These are phyloP conservation scores for Anoplolepis gracilipes DNA, from an alignment of 1,140 invertebrate species.

Conservation along the genomic window DNA sequence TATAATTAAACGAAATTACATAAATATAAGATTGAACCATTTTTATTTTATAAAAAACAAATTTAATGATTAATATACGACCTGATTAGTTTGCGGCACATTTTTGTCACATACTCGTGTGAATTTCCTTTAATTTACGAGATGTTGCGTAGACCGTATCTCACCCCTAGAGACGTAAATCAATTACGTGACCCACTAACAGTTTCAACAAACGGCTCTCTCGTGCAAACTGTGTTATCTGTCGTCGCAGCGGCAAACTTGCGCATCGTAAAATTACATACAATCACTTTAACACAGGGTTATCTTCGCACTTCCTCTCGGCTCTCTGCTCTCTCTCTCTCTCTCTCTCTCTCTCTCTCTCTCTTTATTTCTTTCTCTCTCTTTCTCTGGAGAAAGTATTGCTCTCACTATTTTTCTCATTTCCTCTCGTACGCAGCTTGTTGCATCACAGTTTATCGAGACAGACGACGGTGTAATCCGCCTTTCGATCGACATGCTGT, in stretches of 20 bases:
- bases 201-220: constrained; percentile 25
- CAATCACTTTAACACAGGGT: constrained; percentile 41
- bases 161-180: neutral
- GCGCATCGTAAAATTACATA: constrained; percentile 40
- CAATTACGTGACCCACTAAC: constrained; percentile 37
- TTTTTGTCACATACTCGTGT: neutral
- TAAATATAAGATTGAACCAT: too few species aligned
- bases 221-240: constrained; percentile 30
- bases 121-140: constrained; percentile 22
- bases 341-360: neutral
- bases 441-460: constrained; percentile 47
- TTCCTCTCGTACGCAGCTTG: constrained; percentile 20
- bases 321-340: neutral
- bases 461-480: constrained; percentile 33
- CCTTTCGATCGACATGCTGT: constrained; percentile 45
- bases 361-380: neutral
- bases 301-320: constrained; percentile 16
- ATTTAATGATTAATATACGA: neutral
- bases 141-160: neutral
- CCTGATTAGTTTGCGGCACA: neutral
- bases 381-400: too few species aligned
- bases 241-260: constrained; percentile 16
- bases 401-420: neutral
- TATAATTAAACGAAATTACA: too few species aligned
- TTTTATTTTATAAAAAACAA: neutral